These are phyloP conservation scores for Sterrhoptilus dennistouni DNA, from an alignment of 2,113 vertebrate genomes.

Conservation along the genomic window DNA sequence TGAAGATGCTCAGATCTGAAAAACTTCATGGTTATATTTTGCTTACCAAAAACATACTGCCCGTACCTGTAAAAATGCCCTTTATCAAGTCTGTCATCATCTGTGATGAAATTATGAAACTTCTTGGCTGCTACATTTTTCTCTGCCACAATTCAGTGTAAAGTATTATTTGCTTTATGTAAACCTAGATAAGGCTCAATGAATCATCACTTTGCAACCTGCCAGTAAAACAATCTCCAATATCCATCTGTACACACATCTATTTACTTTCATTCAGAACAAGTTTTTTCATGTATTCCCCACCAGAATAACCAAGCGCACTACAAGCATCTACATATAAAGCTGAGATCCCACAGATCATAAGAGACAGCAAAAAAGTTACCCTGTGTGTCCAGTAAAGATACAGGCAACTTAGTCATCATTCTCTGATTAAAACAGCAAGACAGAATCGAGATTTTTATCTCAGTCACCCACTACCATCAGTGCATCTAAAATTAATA, in stretches of 20 bases:
- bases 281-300: not conserved
- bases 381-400: not conserved
- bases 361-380: not conserved
- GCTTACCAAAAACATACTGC: not conserved
- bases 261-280: not conserved
- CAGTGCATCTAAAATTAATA: not conserved
- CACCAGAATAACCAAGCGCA: constrained; percentile 2
- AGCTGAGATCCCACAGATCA: not conserved
- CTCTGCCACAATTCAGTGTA: not conserved
- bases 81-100: constrained; percentile 12
- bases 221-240: constrained; percentile 14
- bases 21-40: not conserved
- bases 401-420: not conserved
- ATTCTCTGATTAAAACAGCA: constrained; percentile 16
- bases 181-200: constrained; percentile 13
- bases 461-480: constrained; percentile 6
- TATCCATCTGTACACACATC: constrained; percentile 8
- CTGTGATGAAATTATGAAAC: constrained; percentile 44
- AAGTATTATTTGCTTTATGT: constrained; percentile 5
- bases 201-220: constrained; percentile 47
- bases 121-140: constrained; percentile 37
- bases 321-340: not conserved
- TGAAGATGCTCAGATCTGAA: not conserved
- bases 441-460: constrained; percentile 23
- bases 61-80: not conserved